Base-by-base conservation (phyloP, 2,888 invertebrate genomes). In the Eupithecia vulgata region DNA sequence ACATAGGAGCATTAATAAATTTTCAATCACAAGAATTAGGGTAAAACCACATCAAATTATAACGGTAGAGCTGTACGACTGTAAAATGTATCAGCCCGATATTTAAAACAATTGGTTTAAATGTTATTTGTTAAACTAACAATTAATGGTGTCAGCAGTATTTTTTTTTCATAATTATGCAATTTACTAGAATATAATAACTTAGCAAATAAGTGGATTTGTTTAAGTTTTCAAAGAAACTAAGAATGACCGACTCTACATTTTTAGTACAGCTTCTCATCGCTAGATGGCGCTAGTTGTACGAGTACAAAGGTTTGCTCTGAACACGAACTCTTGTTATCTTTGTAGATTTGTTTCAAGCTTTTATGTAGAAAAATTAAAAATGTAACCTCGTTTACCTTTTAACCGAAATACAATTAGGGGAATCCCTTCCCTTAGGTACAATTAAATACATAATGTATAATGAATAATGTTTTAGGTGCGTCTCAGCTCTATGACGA, bases 221-320 rank as follows among this genome's bases (percentile, higher is more conserved):
- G 59, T 59, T 59, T 13, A 15, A 15, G 15, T 30, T 59, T 59
- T 45, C 12, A 30, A 30, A 13, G 30, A 30, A 59, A 59, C 25
- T 12, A 25, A 21, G 25, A 25, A 59, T 7, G 13, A 15, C 25
- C 5, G 15, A 8, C 61, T 62, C 62, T 83, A 72, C 70, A 82
- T 40, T 80, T 84, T 84, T 87, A 82, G 85, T 89, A 83, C 72
- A 7, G 85, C 88, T 90, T 88, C 90, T 85, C 86, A 84, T 76
- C 90, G 79, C 90, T 84, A 89, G 94, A 92, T 93, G 93, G 90
- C 91, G 91, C 70, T 85, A 87, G 72, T 12, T 70, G 89, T 86
- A 45, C 34, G 70, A 52, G 89, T 86, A 45, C 34, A 70, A 52
- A 68, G 45, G 25, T 62, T 15, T 34, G 30, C 30, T 17, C 6